Percentiles rank a stretch among this genome's conserved stretches.
Evolutionary conservation across 2,797 vertebrate genomes (phyloP).

Genomic region (Allenopithecus nigroviridis): DNA sequence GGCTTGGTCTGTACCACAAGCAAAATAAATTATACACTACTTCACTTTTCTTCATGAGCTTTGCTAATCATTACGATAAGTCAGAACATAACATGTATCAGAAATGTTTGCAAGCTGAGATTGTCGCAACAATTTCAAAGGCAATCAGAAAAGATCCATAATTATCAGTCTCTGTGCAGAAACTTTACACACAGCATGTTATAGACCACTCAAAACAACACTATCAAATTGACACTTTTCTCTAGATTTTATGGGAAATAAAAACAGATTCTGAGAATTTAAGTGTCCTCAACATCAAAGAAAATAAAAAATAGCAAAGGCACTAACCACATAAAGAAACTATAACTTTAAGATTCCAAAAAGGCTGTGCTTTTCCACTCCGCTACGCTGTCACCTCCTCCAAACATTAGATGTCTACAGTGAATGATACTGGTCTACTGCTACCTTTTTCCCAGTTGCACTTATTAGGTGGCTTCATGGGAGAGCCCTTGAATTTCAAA

Average conservation of each 20-base stretch:
- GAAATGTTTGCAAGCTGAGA: neutral
- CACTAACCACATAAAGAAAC: neutral
- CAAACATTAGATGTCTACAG: neutral
- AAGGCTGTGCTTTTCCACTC: neutral
- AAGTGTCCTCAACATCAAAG: neutral
- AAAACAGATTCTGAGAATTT: neutral
- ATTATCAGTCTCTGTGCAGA: neutral
- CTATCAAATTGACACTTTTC: neutral
- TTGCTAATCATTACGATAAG: neutral
- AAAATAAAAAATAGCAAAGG: neutral
- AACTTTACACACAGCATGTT: neutral
- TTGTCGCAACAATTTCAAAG: neutral
- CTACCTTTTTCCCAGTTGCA: neutral
- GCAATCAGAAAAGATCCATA: neutral
- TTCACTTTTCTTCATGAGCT: neutral
- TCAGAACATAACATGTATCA: neutral
- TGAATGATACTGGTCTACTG: neutral
- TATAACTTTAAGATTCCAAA: neutral
- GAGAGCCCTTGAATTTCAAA: neutral
- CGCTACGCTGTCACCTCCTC: neutral
- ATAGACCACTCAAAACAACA: neutral
- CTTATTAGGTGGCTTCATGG: neutral
- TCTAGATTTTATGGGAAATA: neutral
- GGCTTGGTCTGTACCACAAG: neutral
- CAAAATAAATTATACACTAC: neutral